These are phyloP conservation scores for Drosophila neotestacea DNA, from an alignment of 2,888 invertebrate species.

Conservation along the genomic window DNA sequence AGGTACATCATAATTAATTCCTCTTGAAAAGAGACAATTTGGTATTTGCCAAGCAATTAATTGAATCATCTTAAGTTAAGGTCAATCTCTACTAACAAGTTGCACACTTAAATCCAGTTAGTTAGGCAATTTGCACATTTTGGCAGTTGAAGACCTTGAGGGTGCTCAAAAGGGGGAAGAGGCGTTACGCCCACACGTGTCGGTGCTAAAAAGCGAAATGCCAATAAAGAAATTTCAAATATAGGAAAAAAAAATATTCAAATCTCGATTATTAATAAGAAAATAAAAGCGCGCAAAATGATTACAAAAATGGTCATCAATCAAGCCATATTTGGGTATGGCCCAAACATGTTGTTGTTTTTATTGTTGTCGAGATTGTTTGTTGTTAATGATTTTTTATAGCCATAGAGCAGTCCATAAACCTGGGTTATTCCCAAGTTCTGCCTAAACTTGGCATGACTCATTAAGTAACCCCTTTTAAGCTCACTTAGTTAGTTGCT, in stretches of 20 bases:
- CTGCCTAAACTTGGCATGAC: conserved; percentile 18
- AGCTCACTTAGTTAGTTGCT: conserved; percentile 2
- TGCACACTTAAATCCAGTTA: background rate
- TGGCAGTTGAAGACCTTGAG: conserved; percentile 23
- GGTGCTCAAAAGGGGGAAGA: background rate
- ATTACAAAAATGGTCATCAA: conserved; percentile 53
- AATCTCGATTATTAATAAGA: conserved; percentile 20
- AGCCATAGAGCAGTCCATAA: conserved; percentile 13
- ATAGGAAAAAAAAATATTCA: conserved; percentile 3
- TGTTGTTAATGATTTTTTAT: conserved; percentile 24
- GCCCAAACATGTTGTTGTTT: conserved; percentile 24
- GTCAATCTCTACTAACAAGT: background rate
- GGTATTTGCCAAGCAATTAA: background rate
- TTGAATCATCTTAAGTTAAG: background rate
- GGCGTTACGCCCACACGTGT: conserved; percentile 11
- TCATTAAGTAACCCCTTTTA: conserved; percentile 16
- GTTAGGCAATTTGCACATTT: background rate
- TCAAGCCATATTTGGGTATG: conserved; percentile 39
- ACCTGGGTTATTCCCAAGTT: conserved; percentile 22
- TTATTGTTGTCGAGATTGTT: conserved; percentile 25
- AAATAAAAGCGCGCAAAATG: conserved; percentile 26
- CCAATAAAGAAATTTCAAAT: conserved; percentile 47
- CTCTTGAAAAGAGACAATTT: no score
- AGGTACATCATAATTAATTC: no score
- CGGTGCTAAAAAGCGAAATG: conserved; percentile 21